Percentiles rank a stretch among this genome's conserved stretches.
Evolutionary conservation across 2,888 invertebrate species (phyloP).

Genomic region (Epistrophella euchroma): DNA sequence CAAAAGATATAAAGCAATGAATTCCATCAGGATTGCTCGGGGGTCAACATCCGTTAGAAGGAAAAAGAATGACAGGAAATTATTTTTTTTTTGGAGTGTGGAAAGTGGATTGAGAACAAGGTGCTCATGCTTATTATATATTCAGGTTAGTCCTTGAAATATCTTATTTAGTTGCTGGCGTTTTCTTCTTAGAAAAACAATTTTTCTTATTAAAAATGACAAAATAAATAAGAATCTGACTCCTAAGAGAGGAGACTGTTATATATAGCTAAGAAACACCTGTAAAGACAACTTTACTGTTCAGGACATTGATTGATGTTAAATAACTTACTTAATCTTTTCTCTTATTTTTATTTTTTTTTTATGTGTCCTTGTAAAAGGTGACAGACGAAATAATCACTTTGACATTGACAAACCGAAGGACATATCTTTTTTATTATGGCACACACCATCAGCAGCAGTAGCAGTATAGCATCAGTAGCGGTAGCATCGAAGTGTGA

Average conservation of each 20-base stretch:
- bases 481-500: slow-evolving; percentile 50
- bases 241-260: not conserved
- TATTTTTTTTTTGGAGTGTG: no score
- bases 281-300: not conserved
- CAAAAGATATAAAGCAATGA: no score
- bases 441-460: not conserved
- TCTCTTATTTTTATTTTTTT: slow-evolving; percentile 13
- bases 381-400: slow-evolving; percentile 28
- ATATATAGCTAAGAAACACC: not conserved
- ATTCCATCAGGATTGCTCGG: no score
- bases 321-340: slow-evolving; percentile 14
- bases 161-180: no score
- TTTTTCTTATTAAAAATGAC: not conserved
- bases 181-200: not conserved
- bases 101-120: no score
- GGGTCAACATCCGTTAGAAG: no score
- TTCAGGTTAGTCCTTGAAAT: no score
- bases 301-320: slow-evolving; percentile 30
- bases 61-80: no score
- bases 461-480: not conserved
- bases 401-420: slow-evolving; percentile 52
- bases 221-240: not conserved
- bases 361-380: slow-evolving; percentile 16
- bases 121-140: no score
- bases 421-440: slow-evolving; percentile 39